A percentile compares a stretch with the other conserved stretches of the same genome.
phyloP scores from a whole-genome alignment of 2,888 invertebrate species.

The Sympetrum striolatum region DNA sequence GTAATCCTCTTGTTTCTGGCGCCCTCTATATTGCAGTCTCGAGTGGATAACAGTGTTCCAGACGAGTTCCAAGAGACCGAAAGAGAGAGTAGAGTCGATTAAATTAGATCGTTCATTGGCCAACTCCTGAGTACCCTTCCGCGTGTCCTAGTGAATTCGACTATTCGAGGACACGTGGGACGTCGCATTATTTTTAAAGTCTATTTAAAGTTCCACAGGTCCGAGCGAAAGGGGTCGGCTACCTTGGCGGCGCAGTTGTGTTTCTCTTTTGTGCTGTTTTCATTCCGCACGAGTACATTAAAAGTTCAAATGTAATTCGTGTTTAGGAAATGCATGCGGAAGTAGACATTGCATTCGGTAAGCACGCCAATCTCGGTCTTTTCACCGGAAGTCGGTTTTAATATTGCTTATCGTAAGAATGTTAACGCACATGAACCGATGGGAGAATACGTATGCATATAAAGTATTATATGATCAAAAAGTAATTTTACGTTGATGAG shows the following conservation, averaged over 20 bases:
- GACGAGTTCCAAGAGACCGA: not conserved
- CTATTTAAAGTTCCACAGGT: not conserved
- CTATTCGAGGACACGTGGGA: not conserved
- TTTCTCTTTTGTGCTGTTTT: not conserved
- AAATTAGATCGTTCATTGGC: not conserved
- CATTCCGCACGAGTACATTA: not conserved
- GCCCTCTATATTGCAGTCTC: not conserved
- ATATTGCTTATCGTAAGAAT: too few species aligned
- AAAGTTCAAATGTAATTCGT: too few species aligned
- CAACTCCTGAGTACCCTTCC: not conserved
- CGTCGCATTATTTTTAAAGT: not conserved
- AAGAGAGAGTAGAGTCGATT: not conserved
- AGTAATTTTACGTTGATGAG: too few species aligned
- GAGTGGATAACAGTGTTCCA: not conserved
- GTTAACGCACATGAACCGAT: too few species aligned
- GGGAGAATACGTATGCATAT: too few species aligned
- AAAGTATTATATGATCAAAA: too few species aligned
- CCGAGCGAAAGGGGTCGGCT: not conserved
- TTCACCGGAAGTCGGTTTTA: too few species aligned
- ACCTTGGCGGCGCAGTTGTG: not conserved
- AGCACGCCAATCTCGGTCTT: too few species aligned
- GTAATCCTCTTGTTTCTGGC: not conserved
- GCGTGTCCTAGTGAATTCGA: not conserved
- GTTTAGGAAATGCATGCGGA: too few species aligned
- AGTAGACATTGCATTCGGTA: too few species aligned